Conservation (phyloP, 2,888 invertebrate genomes). For the Spodoptera exigua region DNA sequence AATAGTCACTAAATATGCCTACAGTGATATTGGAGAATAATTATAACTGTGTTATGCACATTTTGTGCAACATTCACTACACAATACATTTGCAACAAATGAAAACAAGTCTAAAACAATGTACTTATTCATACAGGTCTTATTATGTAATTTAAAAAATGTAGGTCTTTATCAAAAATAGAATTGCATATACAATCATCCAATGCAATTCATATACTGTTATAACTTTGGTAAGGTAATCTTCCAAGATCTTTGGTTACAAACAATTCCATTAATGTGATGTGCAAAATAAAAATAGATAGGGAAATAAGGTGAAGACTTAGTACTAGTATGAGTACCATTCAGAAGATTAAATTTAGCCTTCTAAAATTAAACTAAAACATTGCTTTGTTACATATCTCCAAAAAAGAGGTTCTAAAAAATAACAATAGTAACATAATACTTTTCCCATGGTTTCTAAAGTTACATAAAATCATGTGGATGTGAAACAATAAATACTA, state of each 20-base stretch:
- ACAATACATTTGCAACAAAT: conserved; percentile 31
- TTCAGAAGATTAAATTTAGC: conserved; percentile 42
- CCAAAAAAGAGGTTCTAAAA: conserved; percentile 53
- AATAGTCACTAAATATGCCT: conserved; percentile 55
- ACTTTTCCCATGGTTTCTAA: conserved; percentile 37
- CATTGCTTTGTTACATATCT: conserved; percentile 54
- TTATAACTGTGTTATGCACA: conserved; percentile 39
- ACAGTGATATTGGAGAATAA: conserved; percentile 45
- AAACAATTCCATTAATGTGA: conserved; percentile 62
- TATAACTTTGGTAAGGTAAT: conserved; percentile 69
- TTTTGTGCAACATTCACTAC: conserved; percentile 35
- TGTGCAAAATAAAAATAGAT: conserved; percentile 49
- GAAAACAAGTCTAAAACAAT: conserved; percentile 20
- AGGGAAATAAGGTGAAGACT: conserved; percentile 33
- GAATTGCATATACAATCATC: conserved; percentile 56
- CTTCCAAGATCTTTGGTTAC: conserved; percentile 70
- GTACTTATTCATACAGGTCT: conserved; percentile 38
- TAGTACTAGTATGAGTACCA: conserved; percentile 54
- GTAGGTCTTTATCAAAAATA: conserved; percentile 67
- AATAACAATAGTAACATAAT: conserved; percentile 55
- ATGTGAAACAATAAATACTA: conserved; percentile 46
- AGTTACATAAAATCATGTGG: conserved; percentile 39
- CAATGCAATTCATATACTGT: conserved; percentile 60
- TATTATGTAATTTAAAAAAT: conserved; percentile 48
- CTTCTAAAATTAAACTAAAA: conserved; percentile 50